Base-by-base conservation (phyloP, 2,888 invertebrate genomes). In the Drosophila emarginata region DNA sequence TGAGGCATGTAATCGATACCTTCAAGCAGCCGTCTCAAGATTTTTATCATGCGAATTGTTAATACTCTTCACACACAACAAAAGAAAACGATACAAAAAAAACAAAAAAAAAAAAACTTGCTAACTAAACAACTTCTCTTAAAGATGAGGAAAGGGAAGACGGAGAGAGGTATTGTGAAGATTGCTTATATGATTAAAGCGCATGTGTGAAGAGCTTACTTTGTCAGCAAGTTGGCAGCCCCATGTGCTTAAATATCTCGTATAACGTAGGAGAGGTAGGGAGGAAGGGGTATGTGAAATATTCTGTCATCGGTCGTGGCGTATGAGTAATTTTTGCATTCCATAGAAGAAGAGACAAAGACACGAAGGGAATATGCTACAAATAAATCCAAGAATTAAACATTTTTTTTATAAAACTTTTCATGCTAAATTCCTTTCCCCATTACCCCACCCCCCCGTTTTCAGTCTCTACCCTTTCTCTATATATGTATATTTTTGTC, bases 11-110 rank as follows among this genome's bases (percentile, higher is more conserved):
- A 87, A 87, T 89, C 80, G 87, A 87, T 79, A 88, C 71, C 64
- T 70, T 26, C 72, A 69, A 66, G 63, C 81, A 80, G 74, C 63
- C 69, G 75, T 63, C 67, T 52, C 69, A 72, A 87, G 87, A 88
- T 85, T 80, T 71, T 80, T 76, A 88, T 88, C 84, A 81, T 77
- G 84, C 84, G 87, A 85, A 85, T 88, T 88, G 77, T 87, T 88
- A 80, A 85, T 85, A 83, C 82, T 68, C 82, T 86, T 61, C 32
- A 32, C 69, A 66, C 61, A 67, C 68, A 37, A 62, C 68, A 54
- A 53, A 58, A 64, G 60, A 65, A 32, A 32, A 32, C 32, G 32
- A 32, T 32, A 32, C 32, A 9, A 11, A 28, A 28, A 28, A 5
- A 9, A 11, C 2, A 28, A 28, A 5, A 28, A 28, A 28, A 28